A percentile compares a stretch with the other conserved stretches of the same genome.
These are phyloP conservation scores for Meteorus colon DNA, from an alignment of 2,888 invertebrate genomes.

Conservation along the genomic window DNA sequence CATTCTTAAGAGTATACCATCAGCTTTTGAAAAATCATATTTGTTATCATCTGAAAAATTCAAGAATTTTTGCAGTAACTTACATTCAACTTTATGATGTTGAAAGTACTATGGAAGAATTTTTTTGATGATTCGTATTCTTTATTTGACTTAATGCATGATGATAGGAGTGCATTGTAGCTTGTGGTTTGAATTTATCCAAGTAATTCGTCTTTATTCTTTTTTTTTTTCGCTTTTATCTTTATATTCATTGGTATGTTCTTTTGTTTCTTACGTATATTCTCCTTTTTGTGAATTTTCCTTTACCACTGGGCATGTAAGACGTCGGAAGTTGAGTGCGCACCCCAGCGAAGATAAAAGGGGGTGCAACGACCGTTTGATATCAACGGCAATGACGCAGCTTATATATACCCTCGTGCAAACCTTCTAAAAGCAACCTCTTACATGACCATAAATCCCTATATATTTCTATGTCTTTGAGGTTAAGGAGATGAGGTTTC, in stretches of 20 bases:
- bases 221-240: too few species aligned
- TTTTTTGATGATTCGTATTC: neutral
- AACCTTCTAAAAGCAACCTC: constrained; percentile 33
- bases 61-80: neutral
- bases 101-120: neutral
- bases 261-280: neutral
- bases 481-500: constrained; percentile 37
- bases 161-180: neutral
- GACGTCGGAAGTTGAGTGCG: constrained; percentile 19
- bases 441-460: constrained; percentile 29
- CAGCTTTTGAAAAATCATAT: neutral
- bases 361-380: constrained; percentile 29
- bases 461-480: constrained; percentile 36
- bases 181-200: neutral
- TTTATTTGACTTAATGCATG: constrained; percentile 20
- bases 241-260: neutral
- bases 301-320: constrained; percentile 11
- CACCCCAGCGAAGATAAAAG: constrained; percentile 34
- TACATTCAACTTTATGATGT: neutral
- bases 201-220: neutral
- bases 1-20: constrained; percentile 46
- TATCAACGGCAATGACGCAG: constrained; percentile 23
- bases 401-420: neutral
- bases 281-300: neutral
- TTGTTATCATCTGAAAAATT: neutral